phyloP scores from a whole-genome alignment of 2,113 vertebrate species.

The Hucho hucho region DNA sequence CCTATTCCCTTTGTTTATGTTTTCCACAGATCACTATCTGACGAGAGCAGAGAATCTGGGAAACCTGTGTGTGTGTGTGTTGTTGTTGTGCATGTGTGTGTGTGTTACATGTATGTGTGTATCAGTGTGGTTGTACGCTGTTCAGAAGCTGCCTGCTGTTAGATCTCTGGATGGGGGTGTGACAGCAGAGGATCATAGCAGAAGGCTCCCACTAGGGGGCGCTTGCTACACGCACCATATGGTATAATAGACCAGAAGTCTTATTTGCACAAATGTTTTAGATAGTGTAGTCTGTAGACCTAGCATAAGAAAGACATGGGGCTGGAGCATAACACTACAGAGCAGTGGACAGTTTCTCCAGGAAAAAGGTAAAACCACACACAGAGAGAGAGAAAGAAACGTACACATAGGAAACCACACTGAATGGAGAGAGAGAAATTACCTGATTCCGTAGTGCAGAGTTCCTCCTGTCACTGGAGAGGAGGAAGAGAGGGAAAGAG shows the following conservation, averaged over 20 bases:
- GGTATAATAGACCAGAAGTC: not conserved
- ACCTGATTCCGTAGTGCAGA: constrained; percentile 93
- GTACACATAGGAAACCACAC: not conserved
- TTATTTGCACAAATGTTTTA: not conserved
- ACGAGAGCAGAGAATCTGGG: not conserved
- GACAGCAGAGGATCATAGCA: not conserved
- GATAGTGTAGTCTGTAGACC: too few species aligned
- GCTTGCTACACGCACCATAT: not conserved
- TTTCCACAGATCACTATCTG: constrained; percentile 33
- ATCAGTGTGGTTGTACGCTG: not conserved
- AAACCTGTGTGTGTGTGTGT: not conserved
- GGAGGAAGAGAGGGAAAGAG: not conserved
- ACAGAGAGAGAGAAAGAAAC: constrained; percentile 17
- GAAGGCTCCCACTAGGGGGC: not conserved
- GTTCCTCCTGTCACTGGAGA: constrained; percentile 80
- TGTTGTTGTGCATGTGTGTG: not conserved
- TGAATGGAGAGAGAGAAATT: constrained; percentile 58
- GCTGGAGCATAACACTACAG: not conserved
- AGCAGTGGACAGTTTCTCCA: too few species aligned
- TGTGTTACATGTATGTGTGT: not conserved
- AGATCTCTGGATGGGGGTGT: not conserved
- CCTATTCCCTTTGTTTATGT: constrained; percentile 56
- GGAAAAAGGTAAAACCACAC: not conserved
- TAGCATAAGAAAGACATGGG: too few species aligned
- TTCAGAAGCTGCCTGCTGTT: not conserved